Evolutionary conservation across 2,888 invertebrate genomes (phyloP).

Genomic region (Bembecia ichneumoniformis): DNA sequence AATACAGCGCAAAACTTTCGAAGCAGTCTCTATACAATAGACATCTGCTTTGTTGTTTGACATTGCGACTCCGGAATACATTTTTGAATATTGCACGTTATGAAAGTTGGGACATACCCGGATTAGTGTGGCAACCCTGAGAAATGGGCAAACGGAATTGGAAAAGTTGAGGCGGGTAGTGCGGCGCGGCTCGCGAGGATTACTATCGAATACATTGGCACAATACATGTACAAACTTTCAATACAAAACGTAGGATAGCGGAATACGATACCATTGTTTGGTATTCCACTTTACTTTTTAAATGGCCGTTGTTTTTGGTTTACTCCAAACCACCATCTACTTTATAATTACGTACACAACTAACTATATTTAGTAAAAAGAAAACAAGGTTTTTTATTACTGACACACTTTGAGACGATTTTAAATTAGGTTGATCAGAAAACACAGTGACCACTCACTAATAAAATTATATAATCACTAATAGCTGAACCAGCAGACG

Average conservation of each 20-base stretch:
- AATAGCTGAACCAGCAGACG: too few relatives aligned
- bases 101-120: slow-evolving; percentile 38
- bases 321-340: too few relatives aligned
- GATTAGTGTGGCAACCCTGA: slow-evolving; percentile 46
- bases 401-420: too few relatives aligned
- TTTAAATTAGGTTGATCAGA: too few relatives aligned
- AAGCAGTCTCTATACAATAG: slow-evolving; percentile 11
- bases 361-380: too few relatives aligned
- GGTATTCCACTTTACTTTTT: not conserved
- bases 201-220: slow-evolving; percentile 17
- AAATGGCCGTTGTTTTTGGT: not conserved
- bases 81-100: slow-evolving; percentile 37
- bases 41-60: slow-evolving; percentile 15
- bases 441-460: too few relatives aligned
- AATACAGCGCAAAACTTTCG: not conserved
- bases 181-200: slow-evolving; percentile 26
- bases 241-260: slow-evolving; percentile 11
- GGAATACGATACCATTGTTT: not conserved
- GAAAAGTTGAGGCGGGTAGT: slow-evolving; percentile 45
- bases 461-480: too few relatives aligned
- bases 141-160: slow-evolving; percentile 50
- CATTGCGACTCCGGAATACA: slow-evolving; percentile 21
- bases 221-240: slow-evolving; percentile 27
- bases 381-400: too few relatives aligned
- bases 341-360: too few relatives aligned